Conservation (phyloP, 2,888 invertebrate species). For the Volucella zonaria region DNA sequence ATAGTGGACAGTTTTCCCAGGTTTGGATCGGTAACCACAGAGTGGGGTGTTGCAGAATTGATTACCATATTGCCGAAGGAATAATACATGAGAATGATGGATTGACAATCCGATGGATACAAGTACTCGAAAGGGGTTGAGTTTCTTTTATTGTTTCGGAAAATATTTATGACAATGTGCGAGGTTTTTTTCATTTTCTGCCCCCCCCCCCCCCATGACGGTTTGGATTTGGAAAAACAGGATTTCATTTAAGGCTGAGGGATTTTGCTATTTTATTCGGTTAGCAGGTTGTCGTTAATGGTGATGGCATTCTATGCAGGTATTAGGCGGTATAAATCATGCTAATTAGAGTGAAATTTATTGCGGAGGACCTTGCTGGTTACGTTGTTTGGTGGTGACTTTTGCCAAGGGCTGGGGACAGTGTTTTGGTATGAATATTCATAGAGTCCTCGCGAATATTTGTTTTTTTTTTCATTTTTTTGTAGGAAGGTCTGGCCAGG, state of each 20-base stretch:
- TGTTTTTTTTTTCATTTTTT: slow-evolving; percentile 14
- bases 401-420: background rate
- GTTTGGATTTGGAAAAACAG: slow-evolving; percentile 2
- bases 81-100: slow-evolving; percentile 67
- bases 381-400: background rate
- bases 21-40: background rate
- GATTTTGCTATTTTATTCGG: slow-evolving; percentile 10
- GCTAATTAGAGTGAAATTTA: slow-evolving; percentile 53
- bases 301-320: slow-evolving; percentile 33
- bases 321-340: slow-evolving; percentile 58
- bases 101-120: slow-evolving; percentile 48
- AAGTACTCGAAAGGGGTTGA: slow-evolving; percentile 3
- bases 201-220: background rate
- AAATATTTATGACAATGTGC: slow-evolving; percentile 48
- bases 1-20: background rate
- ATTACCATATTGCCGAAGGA: slow-evolving; percentile 57
- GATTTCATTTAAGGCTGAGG: background rate
- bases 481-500: slow-evolving; percentile 10
- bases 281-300: slow-evolving; percentile 25
- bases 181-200: background rate
- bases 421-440: slow-evolving; percentile 53
- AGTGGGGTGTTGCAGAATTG: slow-evolving; percentile 30
- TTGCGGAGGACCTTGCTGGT: slow-evolving; percentile 6
- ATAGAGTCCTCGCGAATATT: slow-evolving; percentile 32
- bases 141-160: slow-evolving; percentile 43